Conservation (phyloP, 1,140 invertebrate species). For the Leptinotarsa undecemlineata region DNA sequence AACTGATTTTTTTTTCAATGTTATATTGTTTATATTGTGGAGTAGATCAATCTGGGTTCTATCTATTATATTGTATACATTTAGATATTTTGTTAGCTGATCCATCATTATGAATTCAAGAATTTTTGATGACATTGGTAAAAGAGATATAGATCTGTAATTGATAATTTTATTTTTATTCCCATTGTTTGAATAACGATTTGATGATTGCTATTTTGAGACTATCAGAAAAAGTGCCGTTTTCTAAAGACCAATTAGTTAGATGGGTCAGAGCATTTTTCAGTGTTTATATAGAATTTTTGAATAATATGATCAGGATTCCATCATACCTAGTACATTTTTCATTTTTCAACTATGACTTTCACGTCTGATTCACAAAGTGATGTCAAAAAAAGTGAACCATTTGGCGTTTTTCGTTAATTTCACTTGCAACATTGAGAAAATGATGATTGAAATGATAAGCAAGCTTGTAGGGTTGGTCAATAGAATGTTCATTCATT, state of each 20-base stretch:
- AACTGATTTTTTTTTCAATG: too few species aligned
- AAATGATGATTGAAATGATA: background rate
- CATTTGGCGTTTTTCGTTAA: background rate
- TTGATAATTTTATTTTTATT: background rate
- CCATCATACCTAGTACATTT: too few species aligned
- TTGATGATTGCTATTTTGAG: too few species aligned
- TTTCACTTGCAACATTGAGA: background rate
- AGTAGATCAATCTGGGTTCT: too few species aligned
- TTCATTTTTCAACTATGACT: background rate
- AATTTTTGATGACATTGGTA: background rate
- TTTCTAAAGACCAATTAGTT: background rate
- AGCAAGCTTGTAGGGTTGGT: background rate
- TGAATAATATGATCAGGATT: too few species aligned
- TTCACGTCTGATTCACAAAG: background rate
- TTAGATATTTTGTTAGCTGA: background rate
- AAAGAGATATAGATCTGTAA: background rate
- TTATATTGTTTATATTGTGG: too few species aligned
- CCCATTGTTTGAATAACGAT: background rate
- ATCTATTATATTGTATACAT: too few species aligned
- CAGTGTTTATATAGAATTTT: too few species aligned
- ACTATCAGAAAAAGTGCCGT: background rate
- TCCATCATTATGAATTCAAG: background rate
- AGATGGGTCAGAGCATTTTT: background rate
- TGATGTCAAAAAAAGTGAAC: background rate
- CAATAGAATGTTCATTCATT: too few species aligned